A percentile compares a stretch with the other conserved stretches of the same genome.
Evolutionary conservation across 2,888 invertebrate genomes (phyloP).

Genomic region (Cerceris rybyensis): DNA sequence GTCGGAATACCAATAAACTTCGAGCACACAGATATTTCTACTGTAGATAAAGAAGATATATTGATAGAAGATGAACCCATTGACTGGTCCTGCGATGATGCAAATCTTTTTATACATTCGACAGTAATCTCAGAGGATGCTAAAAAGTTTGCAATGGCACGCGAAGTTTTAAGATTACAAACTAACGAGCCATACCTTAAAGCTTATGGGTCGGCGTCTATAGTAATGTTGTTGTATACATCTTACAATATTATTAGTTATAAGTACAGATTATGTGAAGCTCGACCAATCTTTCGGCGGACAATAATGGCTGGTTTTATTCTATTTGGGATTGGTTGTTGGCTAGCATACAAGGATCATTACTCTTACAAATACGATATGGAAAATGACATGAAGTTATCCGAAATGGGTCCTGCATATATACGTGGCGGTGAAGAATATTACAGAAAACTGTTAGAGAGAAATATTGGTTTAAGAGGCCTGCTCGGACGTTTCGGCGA

Average conservation of each 20-base stretch:
- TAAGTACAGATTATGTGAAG: constrained; percentile 83
- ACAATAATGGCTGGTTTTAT: constrained; percentile 27
- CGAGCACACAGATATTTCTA: constrained; percentile 83
- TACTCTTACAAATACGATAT: constrained; percentile 86
- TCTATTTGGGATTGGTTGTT: constrained; percentile 84
- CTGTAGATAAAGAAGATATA: constrained; percentile 85
- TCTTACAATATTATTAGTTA: constrained; percentile 83
- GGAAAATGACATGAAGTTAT: constrained; percentile 85
- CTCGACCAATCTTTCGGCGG: constrained; percentile 75
- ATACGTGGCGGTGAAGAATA: constrained; percentile 89
- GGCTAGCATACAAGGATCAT: constrained; percentile 86
- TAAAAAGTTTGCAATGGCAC: constrained; percentile 90
- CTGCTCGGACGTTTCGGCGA: constrained; percentile 86
- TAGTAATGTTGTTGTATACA: constrained; percentile 83
- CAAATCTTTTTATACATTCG: constrained; percentile 86
- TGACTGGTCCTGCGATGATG: constrained; percentile 86
- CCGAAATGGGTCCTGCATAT: constrained; percentile 85
- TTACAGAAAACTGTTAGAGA: constrained; percentile 88
- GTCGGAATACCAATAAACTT: constrained; percentile 91
- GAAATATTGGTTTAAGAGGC: constrained; percentile 88
- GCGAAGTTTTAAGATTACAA: constrained; percentile 87
- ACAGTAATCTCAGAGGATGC: constrained; percentile 90
- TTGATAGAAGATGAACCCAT: constrained; percentile 85
- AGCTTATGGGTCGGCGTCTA: background rate
- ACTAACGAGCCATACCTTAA: constrained; percentile 83